Base-by-base conservation (phyloP, 2,113 vertebrate genomes). In the Argyrosomus japonicus region DNA sequence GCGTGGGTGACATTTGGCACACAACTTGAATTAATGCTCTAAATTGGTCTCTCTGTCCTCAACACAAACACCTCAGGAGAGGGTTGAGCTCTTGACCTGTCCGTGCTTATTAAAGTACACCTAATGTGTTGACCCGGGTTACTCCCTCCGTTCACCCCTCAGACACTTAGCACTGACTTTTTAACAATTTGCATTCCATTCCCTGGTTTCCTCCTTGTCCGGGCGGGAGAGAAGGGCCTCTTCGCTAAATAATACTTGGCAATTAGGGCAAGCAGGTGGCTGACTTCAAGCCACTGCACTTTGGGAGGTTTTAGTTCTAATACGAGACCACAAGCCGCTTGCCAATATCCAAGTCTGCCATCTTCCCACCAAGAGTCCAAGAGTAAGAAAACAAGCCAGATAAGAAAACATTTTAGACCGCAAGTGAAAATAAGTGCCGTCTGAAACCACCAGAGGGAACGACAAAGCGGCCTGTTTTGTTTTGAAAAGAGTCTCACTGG, bases 101-200 rank as follows among this genome's bases (percentile, higher is more conserved):
- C 63, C 19, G 10, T 27, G 75, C 81, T 90, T 87, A 90, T 86
- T 91, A 81, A 90, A 88, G 84, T 87, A 75, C 62, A 73, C 57
- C 27, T 87, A 86, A 88, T 85, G 67, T 84, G 81, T 87, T 87
- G 91, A 90, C 91, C 91, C 77, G 36, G 64, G 78, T 78, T 64
- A 27, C 84, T 82, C 69, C 81, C 77, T 61, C 61, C 70, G 56
- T 85, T 81, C 77, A 69, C 63, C 73, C 69, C 63, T 23, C 25
- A 84, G 75, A 83, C 79, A 5, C 88, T 87, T 77, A 87, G 72
- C 84, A 77, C 47, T 48, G 60, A 81, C 86, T 85, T 79, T 40
- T 77, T 78, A 91, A 79, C 83, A 82, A 60, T 89, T 90, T 89
- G 70, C 83, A 88, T 91, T 92, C 91, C 93, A 75, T 77, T 87